Evolutionary conservation across 2,113 vertebrate species (phyloP).

Genomic region (Neolamprologus variostigma): DNA sequence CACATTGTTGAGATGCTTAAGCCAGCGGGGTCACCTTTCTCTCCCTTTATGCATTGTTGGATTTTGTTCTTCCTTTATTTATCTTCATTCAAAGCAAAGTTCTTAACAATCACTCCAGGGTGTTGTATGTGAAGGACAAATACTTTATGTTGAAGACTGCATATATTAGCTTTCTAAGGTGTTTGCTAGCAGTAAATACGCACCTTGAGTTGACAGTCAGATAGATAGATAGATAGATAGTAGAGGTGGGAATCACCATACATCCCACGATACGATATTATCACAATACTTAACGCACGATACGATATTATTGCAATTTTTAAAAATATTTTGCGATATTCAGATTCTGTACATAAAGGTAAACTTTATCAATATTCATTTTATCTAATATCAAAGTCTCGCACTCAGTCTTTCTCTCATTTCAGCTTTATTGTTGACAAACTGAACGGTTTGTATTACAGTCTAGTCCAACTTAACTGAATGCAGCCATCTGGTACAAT

Average conservation of each 20-base stretch:
- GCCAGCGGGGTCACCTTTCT: not conserved
- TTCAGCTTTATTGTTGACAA: too few relatives aligned
- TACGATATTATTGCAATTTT: too few relatives aligned
- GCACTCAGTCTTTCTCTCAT: too few relatives aligned
- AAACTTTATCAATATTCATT: too few relatives aligned
- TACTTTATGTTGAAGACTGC: not conserved
- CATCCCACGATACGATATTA: too few relatives aligned
- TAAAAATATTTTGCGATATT: too few relatives aligned
- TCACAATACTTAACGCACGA: too few relatives aligned
- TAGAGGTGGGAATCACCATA: too few relatives aligned
- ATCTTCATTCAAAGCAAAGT: not conserved
- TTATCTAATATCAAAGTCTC: too few relatives aligned
- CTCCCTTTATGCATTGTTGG: not conserved
- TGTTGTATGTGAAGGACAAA: constrained; percentile 6
- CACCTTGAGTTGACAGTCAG: not conserved
- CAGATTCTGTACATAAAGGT: too few relatives aligned
- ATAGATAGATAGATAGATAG: not conserved
- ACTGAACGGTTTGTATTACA: rapidly evolving
- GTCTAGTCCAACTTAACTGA: too few relatives aligned
- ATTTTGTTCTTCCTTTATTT: not conserved
- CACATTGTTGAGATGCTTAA: not conserved
- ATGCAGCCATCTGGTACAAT: too few relatives aligned
- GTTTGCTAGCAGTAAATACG: not conserved
- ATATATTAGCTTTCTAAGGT: not conserved
- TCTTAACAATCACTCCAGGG: not conserved